phyloP scores from a whole-genome alignment of 64 coral and sea anemone species.

The Acropora yongei region DNA sequence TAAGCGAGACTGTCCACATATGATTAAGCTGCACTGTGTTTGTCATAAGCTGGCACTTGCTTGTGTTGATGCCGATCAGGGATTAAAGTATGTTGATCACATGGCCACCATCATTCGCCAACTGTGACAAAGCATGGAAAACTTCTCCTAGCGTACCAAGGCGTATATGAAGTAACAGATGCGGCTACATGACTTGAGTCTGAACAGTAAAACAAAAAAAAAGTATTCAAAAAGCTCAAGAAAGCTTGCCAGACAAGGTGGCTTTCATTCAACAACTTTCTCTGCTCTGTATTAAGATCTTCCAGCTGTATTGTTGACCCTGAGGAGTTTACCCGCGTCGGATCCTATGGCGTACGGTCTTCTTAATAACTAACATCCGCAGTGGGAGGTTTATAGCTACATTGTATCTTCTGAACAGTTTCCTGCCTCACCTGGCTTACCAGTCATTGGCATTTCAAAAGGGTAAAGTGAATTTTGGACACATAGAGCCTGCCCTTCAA shows the following conservation, averaged over 20 bases:
- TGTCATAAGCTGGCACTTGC: slow-evolving; percentile 17
- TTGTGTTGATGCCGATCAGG: slow-evolving; percentile 21
- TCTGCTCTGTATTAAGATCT: slow-evolving; percentile 24
- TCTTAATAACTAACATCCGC: background rate
- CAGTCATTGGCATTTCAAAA: slow-evolving; percentile 37
- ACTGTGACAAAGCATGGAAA: slow-evolving; percentile 32
- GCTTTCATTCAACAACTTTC: slow-evolving; percentile 19
- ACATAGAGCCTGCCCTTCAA: slow-evolving; percentile 45
- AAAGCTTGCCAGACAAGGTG: slow-evolving; percentile 37
- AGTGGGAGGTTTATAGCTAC: background rate
- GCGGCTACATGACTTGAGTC: background rate
- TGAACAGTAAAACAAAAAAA: slow-evolving; percentile 5
- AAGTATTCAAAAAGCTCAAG: slow-evolving; percentile 36
- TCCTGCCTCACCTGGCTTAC: slow-evolving; percentile 37
- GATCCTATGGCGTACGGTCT: slow-evolving; percentile 25
- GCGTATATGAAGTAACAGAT: slow-evolving; percentile 13
- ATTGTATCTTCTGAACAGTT: slow-evolving; percentile 6
- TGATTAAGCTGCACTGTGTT: slow-evolving; percentile 1
- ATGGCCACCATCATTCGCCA: slow-evolving; percentile 28
- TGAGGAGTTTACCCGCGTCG: background rate
- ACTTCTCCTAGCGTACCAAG: background rate
- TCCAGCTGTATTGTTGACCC: slow-evolving; percentile 19
- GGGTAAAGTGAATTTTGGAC: slow-evolving; percentile 57
- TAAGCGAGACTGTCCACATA: slow-evolving; percentile 1
- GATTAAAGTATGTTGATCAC: slow-evolving; percentile 33